Base-by-base conservation (phyloP, 1,140 invertebrate genomes). In the Aricia agestis region DNA sequence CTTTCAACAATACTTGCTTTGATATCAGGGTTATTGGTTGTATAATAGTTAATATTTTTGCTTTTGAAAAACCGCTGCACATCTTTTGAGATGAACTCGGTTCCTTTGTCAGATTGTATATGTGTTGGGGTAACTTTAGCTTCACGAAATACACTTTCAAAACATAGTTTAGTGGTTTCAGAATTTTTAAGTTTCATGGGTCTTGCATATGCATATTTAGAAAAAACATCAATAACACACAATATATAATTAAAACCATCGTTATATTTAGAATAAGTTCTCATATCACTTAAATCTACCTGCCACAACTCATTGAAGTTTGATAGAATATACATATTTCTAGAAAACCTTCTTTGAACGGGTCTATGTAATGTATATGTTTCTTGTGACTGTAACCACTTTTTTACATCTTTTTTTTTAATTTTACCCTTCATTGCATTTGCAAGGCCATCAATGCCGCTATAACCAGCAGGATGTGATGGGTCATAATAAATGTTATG, bases 1-100 rank as follows among this genome's bases (percentile, higher is more conserved):
- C 90, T 74, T 78, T 91, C 89, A 65, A 86, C 79, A 45, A 92
- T 71, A 42, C 81, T 75, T 13, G 85, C 88, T 84, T 92, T 91
- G 19, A 82, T 82, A 70, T 82, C 77, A 31, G 85, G 79, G 74
- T 82, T 85, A 68, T 89, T 79, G 63, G 81, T 87, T 17, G 78
- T 80, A 75, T 82, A 87, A 74, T 80, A 82, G 25, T 25, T 25
- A 25, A 25, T 25, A 25, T 25, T 73, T 68, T 77, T 42, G 52
- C 58, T 61, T 74, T 82, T 78, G 32, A 82, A 78, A 41, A 75
- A 79, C 18, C 52, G 68, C 66, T 75, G 67, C 10, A 85, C 78
- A 65, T 74, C 66, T 61, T 68, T 76, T 3, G 73, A 76, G 15
- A 75, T 32, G 76, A 84, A 84, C 66, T 85, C 80, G 19, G 76